Evolutionary conservation across 2,888 invertebrate genomes (phyloP), one percentile per base, ranked within the genome.

Genomic region (Pterostichus madidus): DNA sequence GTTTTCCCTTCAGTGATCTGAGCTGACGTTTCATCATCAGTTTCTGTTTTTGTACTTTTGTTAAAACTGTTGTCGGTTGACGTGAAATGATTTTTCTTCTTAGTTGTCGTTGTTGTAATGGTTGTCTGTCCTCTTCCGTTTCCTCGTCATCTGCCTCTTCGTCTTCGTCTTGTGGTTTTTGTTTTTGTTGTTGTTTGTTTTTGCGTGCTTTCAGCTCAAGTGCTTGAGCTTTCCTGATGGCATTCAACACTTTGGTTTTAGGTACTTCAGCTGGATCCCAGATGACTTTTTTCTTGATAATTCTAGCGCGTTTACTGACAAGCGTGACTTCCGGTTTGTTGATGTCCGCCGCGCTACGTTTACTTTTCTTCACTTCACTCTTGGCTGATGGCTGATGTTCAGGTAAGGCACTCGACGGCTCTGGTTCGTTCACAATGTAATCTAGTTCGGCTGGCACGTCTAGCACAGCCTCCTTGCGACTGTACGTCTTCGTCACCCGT

Each of bases 281-380:
- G 85, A 94, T 94, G 5, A 94, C 93, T 89, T 95, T 95, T 84
- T 93, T 93, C 87, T 94, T 95, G 35, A 95, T 94, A 17, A 94
- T 91, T 86, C 95, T 89, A 2, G 91, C 89, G 84, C 90, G 89
- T 85, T 90, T 90, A 13, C 90, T 90, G 0, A 82, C 82, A 15
- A 82, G 17, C 6, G 76, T 82, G 13, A 82, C 15, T 61, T 82
- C 82, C 0, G 82, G 82, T 24, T 24, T 24, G 24, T 24, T 24
- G 24, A 24, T 24, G 3, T 24, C 24, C 4, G 17, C 53, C 0
- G 53, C 31, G 59, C 59, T 31, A 0, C 59, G 59, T 59, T 59
- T 59, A 2, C 31, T 11, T 24, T 24, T 24, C 3, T 24, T 11
- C 3, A 31, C 24, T 11, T 59, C 31, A 24, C 5, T 17, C 0